phyloP scores from a whole-genome alignment of 1,140 invertebrate species.

The Cydia amplana region DNA sequence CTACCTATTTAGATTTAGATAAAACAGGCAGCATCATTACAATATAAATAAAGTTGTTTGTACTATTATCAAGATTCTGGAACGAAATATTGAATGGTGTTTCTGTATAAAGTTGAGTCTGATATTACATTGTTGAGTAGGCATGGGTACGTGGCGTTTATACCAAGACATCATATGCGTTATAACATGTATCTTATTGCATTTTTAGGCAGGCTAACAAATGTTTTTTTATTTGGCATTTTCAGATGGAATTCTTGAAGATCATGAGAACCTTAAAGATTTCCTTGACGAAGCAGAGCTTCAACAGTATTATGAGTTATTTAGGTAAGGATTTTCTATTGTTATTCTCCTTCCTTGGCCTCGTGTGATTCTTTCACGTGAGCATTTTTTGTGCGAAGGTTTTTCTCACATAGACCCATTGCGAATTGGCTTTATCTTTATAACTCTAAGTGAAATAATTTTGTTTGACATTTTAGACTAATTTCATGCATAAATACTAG shows the following conservation, averaged over 20 bases:
- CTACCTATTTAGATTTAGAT: conserved; percentile 14
- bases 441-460: too few relatives aligned
- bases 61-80: conserved; percentile 2
- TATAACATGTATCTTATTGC: background rate
- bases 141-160: conserved; percentile 30
- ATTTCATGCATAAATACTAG: too few relatives aligned
- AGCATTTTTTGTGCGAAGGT: conserved; percentile 3
- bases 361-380: background rate
- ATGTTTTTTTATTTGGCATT: conserved; percentile 44
- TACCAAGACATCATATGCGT: background rate
- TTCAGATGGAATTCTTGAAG: conserved; percentile 56
- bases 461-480: too few relatives aligned
- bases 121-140: background rate
- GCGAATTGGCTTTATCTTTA: background rate
- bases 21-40: conserved; percentile 13
- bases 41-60: conserved; percentile 23
- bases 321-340: conserved; percentile 57
- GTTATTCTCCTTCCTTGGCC: conserved; percentile 20
- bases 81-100: background rate
- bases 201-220: background rate
- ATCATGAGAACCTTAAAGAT: conserved; percentile 59
- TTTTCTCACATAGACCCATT: background rate
- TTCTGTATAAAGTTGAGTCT: background rate
- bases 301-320: conserved; percentile 66
- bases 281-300: conserved; percentile 71